These are phyloP conservation scores for Trichoplusia ni DNA, from an alignment of 1,140 invertebrate species.

Conservation along the genomic window DNA sequence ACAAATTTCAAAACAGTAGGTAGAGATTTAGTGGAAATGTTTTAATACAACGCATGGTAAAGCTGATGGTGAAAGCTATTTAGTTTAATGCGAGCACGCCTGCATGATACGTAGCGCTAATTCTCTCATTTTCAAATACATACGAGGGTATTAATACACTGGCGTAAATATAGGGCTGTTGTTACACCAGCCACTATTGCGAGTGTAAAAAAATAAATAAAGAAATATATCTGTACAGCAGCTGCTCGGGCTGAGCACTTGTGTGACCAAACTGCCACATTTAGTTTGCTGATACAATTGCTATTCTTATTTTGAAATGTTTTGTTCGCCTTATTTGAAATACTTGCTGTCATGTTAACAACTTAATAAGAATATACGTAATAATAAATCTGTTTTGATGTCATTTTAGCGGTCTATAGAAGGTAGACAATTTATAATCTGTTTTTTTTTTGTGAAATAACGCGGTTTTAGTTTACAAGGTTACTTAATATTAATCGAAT, in stretches of 20 bases:
- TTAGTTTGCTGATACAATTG: slow-evolving; percentile 3
- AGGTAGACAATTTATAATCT: not conserved
- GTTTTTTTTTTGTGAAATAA: too few relatives aligned
- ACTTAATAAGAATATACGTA: not conserved
- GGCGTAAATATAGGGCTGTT: not conserved
- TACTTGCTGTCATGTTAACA: slow-evolving; percentile 1
- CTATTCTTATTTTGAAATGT: slow-evolving; percentile 16
- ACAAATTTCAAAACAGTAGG: not conserved
- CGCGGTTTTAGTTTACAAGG: too few relatives aligned
- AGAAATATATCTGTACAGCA: slow-evolving; percentile 1
- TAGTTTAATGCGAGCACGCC: slow-evolving; percentile 15
- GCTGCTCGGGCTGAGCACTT: slow-evolving; percentile 18
- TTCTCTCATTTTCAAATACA: slow-evolving; percentile 24
- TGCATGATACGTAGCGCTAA: slow-evolving; percentile 20
- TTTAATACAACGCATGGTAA: not conserved
- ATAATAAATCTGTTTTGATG: not conserved
- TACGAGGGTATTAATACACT: slow-evolving; percentile 20
- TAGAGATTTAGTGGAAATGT: not conserved
- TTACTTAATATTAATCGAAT: too few relatives aligned
- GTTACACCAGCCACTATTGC: not conserved
- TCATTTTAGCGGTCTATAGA: not conserved
- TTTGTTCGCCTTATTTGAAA: not conserved
- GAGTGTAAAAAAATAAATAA: slow-evolving; percentile 2
- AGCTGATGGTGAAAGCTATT: slow-evolving; percentile 16
- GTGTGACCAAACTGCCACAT: slow-evolving; percentile 6